Conservation (phyloP, 2,888 invertebrate genomes). For the Tipula confusa region DNA sequence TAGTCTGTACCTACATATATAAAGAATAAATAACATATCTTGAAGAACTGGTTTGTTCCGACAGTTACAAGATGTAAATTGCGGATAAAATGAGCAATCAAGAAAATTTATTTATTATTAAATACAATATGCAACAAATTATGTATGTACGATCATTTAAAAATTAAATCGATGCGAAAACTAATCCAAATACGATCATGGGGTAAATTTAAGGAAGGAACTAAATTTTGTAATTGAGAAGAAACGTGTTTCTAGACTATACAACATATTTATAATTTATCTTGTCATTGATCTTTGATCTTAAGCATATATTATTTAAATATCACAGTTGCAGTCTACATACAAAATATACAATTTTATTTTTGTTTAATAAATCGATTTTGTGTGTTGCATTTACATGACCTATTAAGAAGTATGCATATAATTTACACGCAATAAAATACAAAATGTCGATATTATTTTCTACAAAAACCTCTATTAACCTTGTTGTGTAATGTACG, state of each 20-base stretch:
- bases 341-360: neutral
- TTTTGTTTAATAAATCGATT: neutral
- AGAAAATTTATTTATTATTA: neutral
- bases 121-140: neutral
- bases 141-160: neutral
- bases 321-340: neutral
- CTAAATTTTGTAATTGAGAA: neutral
- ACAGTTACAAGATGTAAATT: constrained; percentile 16
- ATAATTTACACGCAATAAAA: neutral
- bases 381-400: neutral
- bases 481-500: neutral
- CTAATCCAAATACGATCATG: neutral
- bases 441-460: neutral
- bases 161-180: neutral
- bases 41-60: neutral
- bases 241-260: neutral
- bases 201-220: neutral
- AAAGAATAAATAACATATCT: neutral
- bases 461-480: neutral
- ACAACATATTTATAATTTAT: neutral
- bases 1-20: neutral
- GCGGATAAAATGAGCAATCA: neutral
- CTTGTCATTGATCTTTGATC: neutral
- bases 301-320: neutral
- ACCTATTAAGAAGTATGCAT: neutral